Base-by-base conservation (phyloP, 2,888 invertebrate species). In the Pasiphila rectangulata region DNA sequence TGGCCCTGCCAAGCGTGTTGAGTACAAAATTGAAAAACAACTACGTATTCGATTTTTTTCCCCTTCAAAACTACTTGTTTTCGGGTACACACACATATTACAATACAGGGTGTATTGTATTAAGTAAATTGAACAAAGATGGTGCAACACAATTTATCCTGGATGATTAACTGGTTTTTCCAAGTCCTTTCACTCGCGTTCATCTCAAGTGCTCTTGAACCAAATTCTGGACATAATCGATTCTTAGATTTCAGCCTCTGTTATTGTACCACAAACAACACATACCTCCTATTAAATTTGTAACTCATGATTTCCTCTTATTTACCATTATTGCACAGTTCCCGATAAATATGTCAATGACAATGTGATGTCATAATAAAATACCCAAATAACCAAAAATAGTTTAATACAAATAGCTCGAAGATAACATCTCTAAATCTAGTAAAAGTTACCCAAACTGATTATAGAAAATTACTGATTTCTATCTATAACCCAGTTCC, bases 401-500 rank as follows among this genome's bases (percentile, higher is more conserved):
- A 4, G 32, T 16, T 32, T 6, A 19, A 17, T 32, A 17, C 17
- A 17, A 16, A 21, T 4, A 17, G 32, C 32, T 5, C 1, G 9
- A 3, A 4, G 17, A 30, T 30, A 30, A 30, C 16, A 32, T 32
- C 32, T 16, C 2, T 5, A 10, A 9, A 17, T 17, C 17, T 17
- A 17, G 4, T 17, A 17, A 40, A 23, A 34, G 30, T 59, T 59
- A 39, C 57, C 15, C 51, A 54, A 64, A 21, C 17, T 27, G 50
- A 24, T 27, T 13, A 30, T 44, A 43, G 32, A n/a, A n/a, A n/a
- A 50, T 44, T 45, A 56, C 47, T 37, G 72, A 72, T 72, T 27
- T n/a, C n/a, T 19, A 35, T 32, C 1, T 69, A 72, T 72, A 72
- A 64, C 68, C 66, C 45, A 58, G 54, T 60, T 62, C 49, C 21